Conservation (phyloP, 2,888 invertebrate genomes). For the Julus scandinavius region DNA sequence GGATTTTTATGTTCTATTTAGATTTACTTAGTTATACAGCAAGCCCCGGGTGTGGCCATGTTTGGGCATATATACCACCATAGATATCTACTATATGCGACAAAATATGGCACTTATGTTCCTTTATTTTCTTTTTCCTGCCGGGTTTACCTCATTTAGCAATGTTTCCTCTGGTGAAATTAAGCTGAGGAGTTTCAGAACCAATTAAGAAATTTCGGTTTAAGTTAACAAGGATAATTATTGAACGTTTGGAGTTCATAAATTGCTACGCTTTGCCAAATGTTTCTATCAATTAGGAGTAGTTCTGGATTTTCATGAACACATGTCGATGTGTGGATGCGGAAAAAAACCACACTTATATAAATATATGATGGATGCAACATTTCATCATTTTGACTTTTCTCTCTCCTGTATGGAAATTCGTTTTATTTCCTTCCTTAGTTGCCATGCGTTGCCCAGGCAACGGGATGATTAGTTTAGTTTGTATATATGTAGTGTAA, state of each 20-base stretch:
- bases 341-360: background rate
- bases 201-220: no score
- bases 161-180: no score
- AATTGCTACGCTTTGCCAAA: background rate
- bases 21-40: no score
- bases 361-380: conserved; percentile 18
- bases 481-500: background rate
- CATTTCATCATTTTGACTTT: conserved; percentile 27
- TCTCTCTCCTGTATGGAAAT: conserved; percentile 2
- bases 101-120: no score
- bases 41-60: no score
- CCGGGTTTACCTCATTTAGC: no score
- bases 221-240: no score
- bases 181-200: no score
- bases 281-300: background rate
- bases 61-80: no score
- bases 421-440: conserved; percentile 25
- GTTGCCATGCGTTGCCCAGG: background rate
- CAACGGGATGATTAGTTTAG: background rate
- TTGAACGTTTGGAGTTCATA: background rate
- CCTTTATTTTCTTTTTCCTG: no score
- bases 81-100: no score
- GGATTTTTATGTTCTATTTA: no score
- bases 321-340: background rate
- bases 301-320: background rate